These are phyloP conservation scores for Lacerta agilis DNA, from an alignment of 2,797 vertebrate species.

Conservation along the genomic window DNA sequence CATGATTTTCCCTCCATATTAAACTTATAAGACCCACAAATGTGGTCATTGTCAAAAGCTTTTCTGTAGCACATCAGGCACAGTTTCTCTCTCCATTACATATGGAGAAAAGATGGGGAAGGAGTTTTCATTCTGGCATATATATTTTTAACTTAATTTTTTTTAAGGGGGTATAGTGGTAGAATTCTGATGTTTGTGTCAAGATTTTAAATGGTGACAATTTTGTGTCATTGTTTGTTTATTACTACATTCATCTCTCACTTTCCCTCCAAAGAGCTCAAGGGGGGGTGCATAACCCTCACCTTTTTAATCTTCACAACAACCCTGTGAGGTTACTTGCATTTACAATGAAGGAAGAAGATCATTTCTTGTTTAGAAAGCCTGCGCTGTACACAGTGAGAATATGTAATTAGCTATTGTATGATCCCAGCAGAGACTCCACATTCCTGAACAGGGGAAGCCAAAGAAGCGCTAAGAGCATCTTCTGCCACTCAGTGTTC, in stretches of 20 bases:
- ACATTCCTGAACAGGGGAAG: neutral
- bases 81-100: neutral
- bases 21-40: conserved; percentile 11
- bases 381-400: conserved; percentile 6
- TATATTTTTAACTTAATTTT: neutral
- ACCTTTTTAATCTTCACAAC: too few relatives aligned
- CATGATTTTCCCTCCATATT: neutral
- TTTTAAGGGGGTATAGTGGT: neutral
- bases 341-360: conserved; percentile 20
- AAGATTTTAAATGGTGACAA: conserved; percentile 37
- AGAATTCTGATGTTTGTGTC: conserved; percentile 20
- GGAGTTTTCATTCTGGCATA: neutral
- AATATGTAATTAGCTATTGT: conserved; percentile 44
- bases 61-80: conserved; percentile 1
- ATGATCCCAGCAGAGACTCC: conserved; percentile 13
- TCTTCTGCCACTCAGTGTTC: conserved; percentile 11
- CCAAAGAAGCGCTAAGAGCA: conserved; percentile 11
- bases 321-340: neutral
- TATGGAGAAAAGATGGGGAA: neutral
- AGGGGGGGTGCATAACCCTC: neutral
- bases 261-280: too few relatives aligned
- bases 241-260: too few relatives aligned
- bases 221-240: too few relatives aligned
- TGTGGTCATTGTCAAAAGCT: conserved; percentile 17
- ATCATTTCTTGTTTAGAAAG: conserved; percentile 6